Evolutionary conservation across 2,888 invertebrate species (phyloP).

Genomic region (Bedellia somnulentella): DNA sequence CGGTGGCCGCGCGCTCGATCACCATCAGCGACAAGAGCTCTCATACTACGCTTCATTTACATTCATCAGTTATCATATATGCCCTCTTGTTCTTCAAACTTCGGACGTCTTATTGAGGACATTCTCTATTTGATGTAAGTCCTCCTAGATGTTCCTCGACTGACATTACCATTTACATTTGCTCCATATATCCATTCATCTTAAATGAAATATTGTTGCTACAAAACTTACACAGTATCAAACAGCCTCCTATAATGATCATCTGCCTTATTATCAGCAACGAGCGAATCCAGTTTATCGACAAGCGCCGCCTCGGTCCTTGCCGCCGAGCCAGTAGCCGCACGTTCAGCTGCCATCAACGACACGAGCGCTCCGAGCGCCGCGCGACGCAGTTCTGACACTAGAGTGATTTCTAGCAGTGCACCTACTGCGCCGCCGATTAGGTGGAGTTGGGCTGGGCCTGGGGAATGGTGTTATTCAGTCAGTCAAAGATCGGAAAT

Average conservation of each 20-base stretch:
- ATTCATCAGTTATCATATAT: no score
- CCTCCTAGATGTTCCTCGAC: no score
- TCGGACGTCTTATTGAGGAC: no score
- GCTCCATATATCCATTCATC: no score
- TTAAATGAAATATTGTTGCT: no score
- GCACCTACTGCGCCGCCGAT: slow-evolving; percentile 93
- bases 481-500: neutral
- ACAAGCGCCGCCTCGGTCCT: slow-evolving; percentile 92
- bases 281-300: slow-evolving; percentile 88
- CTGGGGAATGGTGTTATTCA: slow-evolving; percentile 27
- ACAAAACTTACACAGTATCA: slow-evolving; percentile 85
- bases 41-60: no score
- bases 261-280: slow-evolving; percentile 92
- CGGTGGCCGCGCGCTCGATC: slow-evolving; percentile 79
- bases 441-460: slow-evolving; percentile 83
- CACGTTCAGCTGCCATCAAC: slow-evolving; percentile 92
- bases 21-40: slow-evolving; percentile 97
- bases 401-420: slow-evolving; percentile 89
- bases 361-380: slow-evolving; percentile 92
- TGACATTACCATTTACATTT: no score
- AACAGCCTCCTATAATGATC: slow-evolving; percentile 92
- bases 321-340: slow-evolving; percentile 81
- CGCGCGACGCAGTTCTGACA: slow-evolving; percentile 86
- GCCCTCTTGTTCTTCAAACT: no score
- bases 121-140: no score